phyloP scores from a whole-genome alignment of 2,888 invertebrate genomes.

The Allolobophora icterica region DNA sequence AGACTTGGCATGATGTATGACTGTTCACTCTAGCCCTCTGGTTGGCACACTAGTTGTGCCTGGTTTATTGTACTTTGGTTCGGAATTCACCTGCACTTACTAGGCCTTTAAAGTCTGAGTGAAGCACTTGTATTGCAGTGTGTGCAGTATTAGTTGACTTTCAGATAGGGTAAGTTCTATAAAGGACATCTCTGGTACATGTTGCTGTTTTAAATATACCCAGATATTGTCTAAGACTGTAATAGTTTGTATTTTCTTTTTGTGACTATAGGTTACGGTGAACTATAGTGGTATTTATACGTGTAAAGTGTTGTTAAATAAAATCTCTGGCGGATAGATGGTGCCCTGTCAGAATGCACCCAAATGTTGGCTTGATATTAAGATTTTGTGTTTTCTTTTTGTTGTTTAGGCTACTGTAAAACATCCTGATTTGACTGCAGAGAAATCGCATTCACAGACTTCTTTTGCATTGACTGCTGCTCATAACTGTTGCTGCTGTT shows the following conservation, averaged over 20 bases:
- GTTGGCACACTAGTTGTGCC: neutral
- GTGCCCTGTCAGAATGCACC: neutral
- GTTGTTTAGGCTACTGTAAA: neutral
- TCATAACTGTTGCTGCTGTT: neutral
- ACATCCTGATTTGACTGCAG: no score
- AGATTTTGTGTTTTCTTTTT: neutral
- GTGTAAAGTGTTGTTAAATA: neutral
- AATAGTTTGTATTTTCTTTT: no score
- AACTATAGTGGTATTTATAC: no score
- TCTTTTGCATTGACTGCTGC: neutral
- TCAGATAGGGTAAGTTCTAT: neutral
- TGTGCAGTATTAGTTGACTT: neutral
- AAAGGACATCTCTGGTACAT: no score
- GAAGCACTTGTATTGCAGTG: neutral
- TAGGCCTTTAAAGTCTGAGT: neutral
- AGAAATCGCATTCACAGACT: neutral
- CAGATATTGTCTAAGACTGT: no score
- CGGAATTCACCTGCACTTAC: neutral
- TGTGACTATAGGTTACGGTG: no score
- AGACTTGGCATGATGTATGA: neutral
- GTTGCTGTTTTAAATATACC: no score
- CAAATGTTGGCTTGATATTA: neutral
- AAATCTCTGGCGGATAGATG: neutral
- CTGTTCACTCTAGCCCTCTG: neutral
- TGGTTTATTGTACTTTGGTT: neutral